phyloP scores from a whole-genome alignment of 2,113 vertebrate genomes.

The Sylvietta virens region DNA sequence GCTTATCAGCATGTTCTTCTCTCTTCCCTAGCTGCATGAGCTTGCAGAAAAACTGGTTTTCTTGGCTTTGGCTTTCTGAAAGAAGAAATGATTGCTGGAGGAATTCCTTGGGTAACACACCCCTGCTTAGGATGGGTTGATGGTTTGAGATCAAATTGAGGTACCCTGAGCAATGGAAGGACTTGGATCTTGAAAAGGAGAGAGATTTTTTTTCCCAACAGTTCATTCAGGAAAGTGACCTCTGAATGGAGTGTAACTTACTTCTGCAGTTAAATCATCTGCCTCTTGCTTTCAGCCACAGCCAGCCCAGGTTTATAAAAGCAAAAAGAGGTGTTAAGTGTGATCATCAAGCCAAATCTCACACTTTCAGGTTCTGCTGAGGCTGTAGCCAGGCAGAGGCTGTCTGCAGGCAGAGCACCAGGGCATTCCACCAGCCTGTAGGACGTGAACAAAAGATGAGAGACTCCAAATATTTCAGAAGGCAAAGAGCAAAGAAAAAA shows the following conservation, averaged over 20 bases:
- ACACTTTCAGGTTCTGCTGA: neutral
- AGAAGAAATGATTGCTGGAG: neutral
- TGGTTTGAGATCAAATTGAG: neutral
- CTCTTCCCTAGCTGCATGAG: neutral
- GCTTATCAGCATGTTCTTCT: slow-evolving; percentile 21
- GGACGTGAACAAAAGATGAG: too few relatives aligned
- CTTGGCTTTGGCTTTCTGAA: neutral
- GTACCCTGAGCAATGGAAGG: neutral
- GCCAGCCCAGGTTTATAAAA: neutral
- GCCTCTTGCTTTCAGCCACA: neutral
- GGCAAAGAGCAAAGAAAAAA: too few relatives aligned
- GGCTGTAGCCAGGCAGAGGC: neutral
- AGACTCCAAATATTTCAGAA: too few relatives aligned
- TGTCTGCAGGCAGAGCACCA: neutral
- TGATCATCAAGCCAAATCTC: neutral
- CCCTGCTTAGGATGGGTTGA: neutral
- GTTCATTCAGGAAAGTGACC: neutral
- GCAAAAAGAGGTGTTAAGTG: neutral
- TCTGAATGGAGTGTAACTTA: neutral
- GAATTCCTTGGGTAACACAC: neutral
- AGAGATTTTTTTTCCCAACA: neutral
- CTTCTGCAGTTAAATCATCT: neutral
- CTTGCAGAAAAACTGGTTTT: slow-evolving; percentile 46
- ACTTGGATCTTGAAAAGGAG: neutral
- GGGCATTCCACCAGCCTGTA: neutral